Evolutionary conservation across 2,797 vertebrate species (phyloP), one percentile per base, ranked within the genome.

Genomic region (Alectoris magna): DNA sequence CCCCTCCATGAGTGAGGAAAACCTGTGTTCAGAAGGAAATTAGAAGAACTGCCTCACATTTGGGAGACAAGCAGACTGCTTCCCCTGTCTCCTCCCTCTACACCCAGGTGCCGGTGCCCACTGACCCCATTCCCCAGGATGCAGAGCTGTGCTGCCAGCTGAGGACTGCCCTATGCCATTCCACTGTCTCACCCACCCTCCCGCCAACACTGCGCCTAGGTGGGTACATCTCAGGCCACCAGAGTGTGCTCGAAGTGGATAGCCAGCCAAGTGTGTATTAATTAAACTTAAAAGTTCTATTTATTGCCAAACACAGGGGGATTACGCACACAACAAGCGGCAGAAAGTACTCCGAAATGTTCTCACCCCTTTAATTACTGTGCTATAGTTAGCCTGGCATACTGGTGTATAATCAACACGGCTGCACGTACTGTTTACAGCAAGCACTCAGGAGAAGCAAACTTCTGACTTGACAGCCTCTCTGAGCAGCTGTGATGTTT

Each of bases 251-350:
- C 75, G 96, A 97, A 97, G 96, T 93, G 95, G 93, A 95, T 97
- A 97, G 95, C 93, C 97, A 97, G 95, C 94, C 95, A 96, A 96
- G 96, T 96, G 97, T 96, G 95, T 96, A 97, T 97, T 98, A 97
- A 98, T 98, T 98, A 97, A 98, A 97, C 96, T 96, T 97, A 97
- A 95, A 96, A 97, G 96, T 98, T 97, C 96, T 97, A 96, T 98
- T 97, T 97, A 97, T 98, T 97, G 97, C 94, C 94, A 96, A 96
- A 95, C 97, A 97, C 95, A 93, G 91, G 92, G 97, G 97, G 94
- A 97, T 89, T 95, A 96, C 67, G 49, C 87, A 96, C 96, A 97
- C 97, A 98, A 97, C 96, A 97, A 97, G 96, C 90, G 96, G 97
- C 14, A 53, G 91, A 97, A 97, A 97, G 97, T 95, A 97, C 96